These are phyloP conservation scores for Ommatoiulus sabulosus DNA, from an alignment of 2,888 invertebrate species.

Conservation along the genomic window DNA sequence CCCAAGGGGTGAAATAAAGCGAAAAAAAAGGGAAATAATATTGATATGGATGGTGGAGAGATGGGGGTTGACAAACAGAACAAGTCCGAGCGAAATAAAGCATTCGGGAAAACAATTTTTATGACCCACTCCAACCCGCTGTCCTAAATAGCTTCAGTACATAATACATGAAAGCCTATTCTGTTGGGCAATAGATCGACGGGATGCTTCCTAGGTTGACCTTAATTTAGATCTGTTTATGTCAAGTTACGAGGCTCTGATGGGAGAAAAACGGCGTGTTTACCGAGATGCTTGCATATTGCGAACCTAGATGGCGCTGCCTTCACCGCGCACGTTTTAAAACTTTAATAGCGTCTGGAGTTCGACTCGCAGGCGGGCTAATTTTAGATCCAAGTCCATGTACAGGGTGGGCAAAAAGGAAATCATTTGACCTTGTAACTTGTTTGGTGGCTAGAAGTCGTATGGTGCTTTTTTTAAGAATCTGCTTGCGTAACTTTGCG, in stretches of 20 bases:
- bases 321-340: not conserved
- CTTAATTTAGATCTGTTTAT: constrained; percentile 1
- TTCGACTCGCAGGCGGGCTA: too few relatives aligned
- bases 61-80: not conserved
- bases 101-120: not conserved
- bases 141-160: not conserved
- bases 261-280: too few relatives aligned
- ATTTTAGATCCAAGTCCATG: too few relatives aligned
- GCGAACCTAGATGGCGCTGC: not conserved
- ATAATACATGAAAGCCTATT: not conserved
- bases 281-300: too few relatives aligned
- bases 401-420: too few relatives aligned
- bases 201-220: not conserved
- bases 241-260: not conserved
- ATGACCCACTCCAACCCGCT: not conserved
- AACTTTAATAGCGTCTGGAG: too few relatives aligned
- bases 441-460: too few relatives aligned
- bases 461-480: too few relatives aligned
- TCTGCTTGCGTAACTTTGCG: too few relatives aligned
- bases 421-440: too few relatives aligned
- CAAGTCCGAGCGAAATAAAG: too few relatives aligned
- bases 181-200: not conserved
- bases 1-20: constrained; percentile 1
- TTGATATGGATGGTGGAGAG: constrained; percentile 1
- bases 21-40: not conserved